These are phyloP conservation scores for Caenorhabditis briggsae DNA, from an alignment of 1,140 invertebrate genomes.

Conservation along the genomic window DNA sequence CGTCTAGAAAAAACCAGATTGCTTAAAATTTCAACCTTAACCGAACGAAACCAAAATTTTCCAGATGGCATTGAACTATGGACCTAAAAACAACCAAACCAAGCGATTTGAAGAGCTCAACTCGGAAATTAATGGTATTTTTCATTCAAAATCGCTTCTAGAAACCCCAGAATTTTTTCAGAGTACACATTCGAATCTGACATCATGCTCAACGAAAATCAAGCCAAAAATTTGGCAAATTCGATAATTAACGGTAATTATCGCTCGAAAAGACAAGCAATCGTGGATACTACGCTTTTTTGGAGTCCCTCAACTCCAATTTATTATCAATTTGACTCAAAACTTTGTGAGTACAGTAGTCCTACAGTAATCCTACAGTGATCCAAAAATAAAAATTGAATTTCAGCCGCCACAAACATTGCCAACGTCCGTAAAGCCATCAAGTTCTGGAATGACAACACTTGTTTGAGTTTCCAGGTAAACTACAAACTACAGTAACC, in stretches of 20 bases:
- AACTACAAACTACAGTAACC: no score
- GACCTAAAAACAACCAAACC: conserved; percentile 17
- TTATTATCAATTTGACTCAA: conserved; percentile 32
- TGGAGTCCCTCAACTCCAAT: conserved; percentile 9
- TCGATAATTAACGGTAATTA: conserved; percentile 18
- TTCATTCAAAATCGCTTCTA: neutral
- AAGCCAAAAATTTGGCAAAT: neutral
- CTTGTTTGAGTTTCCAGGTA: conserved; percentile 54
- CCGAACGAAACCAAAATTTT: no score
- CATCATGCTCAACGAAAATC: conserved; percentile 22
- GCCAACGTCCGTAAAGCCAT: conserved; percentile 37
- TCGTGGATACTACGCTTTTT: conserved; percentile 1
- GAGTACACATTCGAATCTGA: conserved; percentile 49
- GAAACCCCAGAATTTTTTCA: neutral
- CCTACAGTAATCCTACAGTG: neutral
- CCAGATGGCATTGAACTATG: neutral
- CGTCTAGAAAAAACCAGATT: no score
- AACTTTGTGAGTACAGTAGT: conserved; percentile 35
- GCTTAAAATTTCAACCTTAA: no score
- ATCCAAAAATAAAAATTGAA: no score
- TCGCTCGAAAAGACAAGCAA: conserved; percentile 33
- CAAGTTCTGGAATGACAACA: conserved; percentile 48
- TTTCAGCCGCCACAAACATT: conserved; percentile 5
- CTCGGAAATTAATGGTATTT: neutral
- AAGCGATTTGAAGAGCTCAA: conserved; percentile 20